A percentile compares a stretch with the other conserved stretches of the same genome.
Evolutionary conservation across 2,888 invertebrate species (phyloP).

Genomic region (Andrena camellia): DNA sequence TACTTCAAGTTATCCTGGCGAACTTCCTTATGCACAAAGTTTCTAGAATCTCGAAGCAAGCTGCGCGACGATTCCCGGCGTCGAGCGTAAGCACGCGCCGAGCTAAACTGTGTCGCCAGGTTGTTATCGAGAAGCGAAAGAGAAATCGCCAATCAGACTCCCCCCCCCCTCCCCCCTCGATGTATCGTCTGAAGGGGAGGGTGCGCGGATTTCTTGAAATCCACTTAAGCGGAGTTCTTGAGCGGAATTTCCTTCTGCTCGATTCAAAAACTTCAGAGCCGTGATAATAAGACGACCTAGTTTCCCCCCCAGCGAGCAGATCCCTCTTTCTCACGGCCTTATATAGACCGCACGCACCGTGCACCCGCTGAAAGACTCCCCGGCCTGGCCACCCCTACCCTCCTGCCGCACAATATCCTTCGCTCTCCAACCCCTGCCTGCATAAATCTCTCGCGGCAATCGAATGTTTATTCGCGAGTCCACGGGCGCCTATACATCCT

Average conservation of each 20-base stretch:
- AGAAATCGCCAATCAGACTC: conserved; percentile 7
- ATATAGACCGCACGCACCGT: conserved; percentile 10
- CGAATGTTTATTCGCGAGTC: conserved; percentile 33
- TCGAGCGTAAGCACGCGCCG: not conserved
- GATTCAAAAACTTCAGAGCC: conserved; percentile 31
- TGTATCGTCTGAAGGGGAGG: not conserved
- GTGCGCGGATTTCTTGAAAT: not conserved
- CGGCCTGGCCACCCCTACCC: conserved; percentile 7
- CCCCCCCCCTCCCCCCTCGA: too few species aligned
- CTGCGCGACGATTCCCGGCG: not conserved
- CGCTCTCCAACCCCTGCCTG: not conserved
- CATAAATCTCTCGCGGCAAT: conserved; percentile 25
- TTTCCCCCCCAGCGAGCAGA: conserved; percentile 5
- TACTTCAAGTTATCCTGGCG: too few species aligned
- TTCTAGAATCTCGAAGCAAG: too few species aligned
- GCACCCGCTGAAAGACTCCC: conserved; percentile 7
- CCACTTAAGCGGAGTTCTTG: conserved; percentile 20
- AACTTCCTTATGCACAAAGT: too few species aligned
- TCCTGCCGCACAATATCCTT: conserved; percentile 24
- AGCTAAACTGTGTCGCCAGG: not conserved
- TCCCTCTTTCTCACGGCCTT: not conserved
- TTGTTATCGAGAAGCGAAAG: not conserved
- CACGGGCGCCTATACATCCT: conserved; percentile 6
- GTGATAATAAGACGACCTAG: conserved; percentile 48
- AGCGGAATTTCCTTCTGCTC: not conserved